Percentiles rank a stretch among this genome's conserved stretches.
phyloP scores from a whole-genome alignment of 2,888 invertebrate species.

The Drosophila fulvimacula region DNA sequence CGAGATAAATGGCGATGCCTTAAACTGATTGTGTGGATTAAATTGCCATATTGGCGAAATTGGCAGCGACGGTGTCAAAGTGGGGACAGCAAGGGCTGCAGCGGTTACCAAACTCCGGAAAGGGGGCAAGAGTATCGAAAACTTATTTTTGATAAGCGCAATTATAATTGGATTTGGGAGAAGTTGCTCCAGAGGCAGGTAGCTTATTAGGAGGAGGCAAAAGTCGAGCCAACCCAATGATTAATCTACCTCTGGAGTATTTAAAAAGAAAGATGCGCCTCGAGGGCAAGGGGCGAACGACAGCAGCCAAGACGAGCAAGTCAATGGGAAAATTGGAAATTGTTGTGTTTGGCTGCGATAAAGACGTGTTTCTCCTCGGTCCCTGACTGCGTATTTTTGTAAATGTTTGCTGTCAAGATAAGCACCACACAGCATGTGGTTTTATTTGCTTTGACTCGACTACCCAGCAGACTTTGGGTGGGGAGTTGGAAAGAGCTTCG shows the following conservation, averaged over 20 bases:
- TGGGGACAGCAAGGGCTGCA: slow-evolving; percentile 35
- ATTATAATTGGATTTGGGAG: slow-evolving; percentile 77
- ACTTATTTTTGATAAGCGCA: slow-evolving; percentile 81
- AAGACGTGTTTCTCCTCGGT: slow-evolving; percentile 60
- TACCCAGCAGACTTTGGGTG: not conserved
- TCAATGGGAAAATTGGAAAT: slow-evolving; percentile 72
- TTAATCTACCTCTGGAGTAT: slow-evolving; percentile 79
- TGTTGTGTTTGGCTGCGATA: slow-evolving; percentile 68
- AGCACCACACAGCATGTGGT: slow-evolving; percentile 74
- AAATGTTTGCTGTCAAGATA: slow-evolving; percentile 80
- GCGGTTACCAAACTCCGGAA: slow-evolving; percentile 24
- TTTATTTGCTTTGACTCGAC: slow-evolving; percentile 32
- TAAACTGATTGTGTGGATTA: slow-evolving; percentile 80
- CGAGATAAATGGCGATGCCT: slow-evolving; percentile 77
- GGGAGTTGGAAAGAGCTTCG: not conserved
- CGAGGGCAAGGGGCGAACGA: not conserved
- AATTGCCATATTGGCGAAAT: slow-evolving; percentile 80
- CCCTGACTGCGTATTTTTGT: slow-evolving; percentile 57
- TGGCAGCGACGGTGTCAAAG: slow-evolving; percentile 63
- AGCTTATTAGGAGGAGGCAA: slow-evolving; percentile 25
- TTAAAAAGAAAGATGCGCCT: slow-evolving; percentile 67
- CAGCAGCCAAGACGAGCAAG: slow-evolving; percentile 1
- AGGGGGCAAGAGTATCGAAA: slow-evolving; percentile 68
- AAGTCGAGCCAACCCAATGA: slow-evolving; percentile 61
- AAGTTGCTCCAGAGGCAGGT: slow-evolving; percentile 67